A percentile compares a stretch with the other conserved stretches of the same genome.
Conservation (phyloP, 2,888 invertebrate genomes). For the Aricia artaxerxes region DNA sequence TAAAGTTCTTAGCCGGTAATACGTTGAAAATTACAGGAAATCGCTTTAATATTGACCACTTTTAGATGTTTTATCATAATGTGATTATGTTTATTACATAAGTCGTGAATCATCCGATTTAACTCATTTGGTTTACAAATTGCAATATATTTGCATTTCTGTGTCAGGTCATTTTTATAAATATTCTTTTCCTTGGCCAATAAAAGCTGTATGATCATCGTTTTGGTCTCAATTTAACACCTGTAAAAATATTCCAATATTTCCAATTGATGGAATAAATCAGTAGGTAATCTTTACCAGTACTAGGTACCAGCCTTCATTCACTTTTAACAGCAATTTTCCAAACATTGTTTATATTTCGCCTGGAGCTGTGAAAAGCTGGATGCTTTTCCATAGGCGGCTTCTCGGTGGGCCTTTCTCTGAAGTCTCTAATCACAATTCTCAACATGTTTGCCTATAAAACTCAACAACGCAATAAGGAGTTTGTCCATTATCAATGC, state of each 20-base stretch:
- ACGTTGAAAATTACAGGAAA: constrained; percentile 7
- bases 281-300: neutral
- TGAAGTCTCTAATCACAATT: constrained; percentile 6
- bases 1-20: neutral
- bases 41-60: neutral
- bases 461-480: constrained; percentile 42
- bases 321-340: neutral
- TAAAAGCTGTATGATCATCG: neutral
- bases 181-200: neutral
- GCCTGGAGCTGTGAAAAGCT: constrained; percentile 7
- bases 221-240: neutral
- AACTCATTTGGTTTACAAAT: neutral
- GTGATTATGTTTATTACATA: constrained; percentile 5
- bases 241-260: neutral
- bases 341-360: neutral
- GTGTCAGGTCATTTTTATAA: constrained; percentile 1
- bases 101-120: neutral
- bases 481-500: constrained; percentile 37
- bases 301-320: neutral
- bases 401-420: constrained; percentile 2
- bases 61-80: constrained; percentile 10
- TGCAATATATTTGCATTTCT: neutral
- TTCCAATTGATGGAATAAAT: neutral
- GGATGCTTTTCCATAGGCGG: neutral
- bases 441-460: constrained; percentile 19